Percentiles rank a stretch among this genome's conserved stretches.
Conservation (phyloP, 1,140 invertebrate species). For the Oedothorax gibbosus region DNA sequence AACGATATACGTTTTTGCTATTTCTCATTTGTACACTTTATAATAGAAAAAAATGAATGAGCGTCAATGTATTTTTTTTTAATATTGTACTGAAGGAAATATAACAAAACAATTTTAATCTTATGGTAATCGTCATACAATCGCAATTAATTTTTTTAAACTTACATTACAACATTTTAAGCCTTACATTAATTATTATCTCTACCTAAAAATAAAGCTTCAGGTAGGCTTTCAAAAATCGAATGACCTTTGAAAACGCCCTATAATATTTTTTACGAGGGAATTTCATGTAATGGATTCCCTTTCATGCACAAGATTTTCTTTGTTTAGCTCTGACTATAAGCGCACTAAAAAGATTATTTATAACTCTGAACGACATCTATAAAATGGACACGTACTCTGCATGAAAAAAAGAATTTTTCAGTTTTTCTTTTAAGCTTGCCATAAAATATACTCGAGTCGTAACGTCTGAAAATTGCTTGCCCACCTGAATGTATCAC, state of each 20-base stretch:
- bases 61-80: no score
- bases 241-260: conserved; percentile 2
- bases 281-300: background rate
- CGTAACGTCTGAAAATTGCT: background rate
- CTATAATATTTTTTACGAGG: conserved; percentile 3
- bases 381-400: background rate
- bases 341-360: conserved; percentile 13
- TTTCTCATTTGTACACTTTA: no score
- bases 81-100: no score
- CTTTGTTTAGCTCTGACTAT: conserved; percentile 15
- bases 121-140: no score
- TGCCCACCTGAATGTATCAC: background rate
- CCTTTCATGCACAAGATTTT: background rate
- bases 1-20: no score
- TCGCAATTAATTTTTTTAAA: no score
- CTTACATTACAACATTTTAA: no score
- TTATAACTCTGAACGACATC: conserved; percentile 23
- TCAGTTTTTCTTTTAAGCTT: no score
- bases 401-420: background rate
- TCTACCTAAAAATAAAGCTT: background rate
- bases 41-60: no score
- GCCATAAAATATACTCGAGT: background rate
- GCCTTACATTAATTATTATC: no score
- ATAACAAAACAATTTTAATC: no score
- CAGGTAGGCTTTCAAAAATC: background rate